These are phyloP conservation scores for Philotrypesis tridentata DNA, from an alignment of 1,140 invertebrate species.

Conservation along the genomic window DNA sequence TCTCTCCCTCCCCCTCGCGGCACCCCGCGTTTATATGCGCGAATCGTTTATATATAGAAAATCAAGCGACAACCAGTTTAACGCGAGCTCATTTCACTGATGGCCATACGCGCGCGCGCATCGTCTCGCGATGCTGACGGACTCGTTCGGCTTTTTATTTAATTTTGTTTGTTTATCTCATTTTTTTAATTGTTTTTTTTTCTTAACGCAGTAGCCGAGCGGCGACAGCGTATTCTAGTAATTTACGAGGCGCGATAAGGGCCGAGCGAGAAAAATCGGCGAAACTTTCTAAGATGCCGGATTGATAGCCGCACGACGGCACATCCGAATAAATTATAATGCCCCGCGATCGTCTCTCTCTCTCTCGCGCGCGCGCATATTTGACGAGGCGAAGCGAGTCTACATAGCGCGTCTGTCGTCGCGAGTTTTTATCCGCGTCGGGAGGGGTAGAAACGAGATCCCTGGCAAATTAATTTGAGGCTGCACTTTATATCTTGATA, in stretches of 20 bases:
- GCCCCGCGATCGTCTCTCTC: too few species aligned
- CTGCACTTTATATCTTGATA: neutral
- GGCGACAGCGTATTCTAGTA: conserved; percentile 9
- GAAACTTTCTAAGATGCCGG: conserved; percentile 34
- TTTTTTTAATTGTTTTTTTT: neutral
- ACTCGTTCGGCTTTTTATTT: neutral
- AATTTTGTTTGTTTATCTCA: neutral
- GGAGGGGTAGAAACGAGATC: neutral
- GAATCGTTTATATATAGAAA: neutral
- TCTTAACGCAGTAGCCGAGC: too few species aligned
- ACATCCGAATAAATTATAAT: too few species aligned
- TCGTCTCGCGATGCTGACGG: neutral
- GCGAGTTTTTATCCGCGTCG: neutral
- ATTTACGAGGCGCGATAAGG: conserved; percentile 27
- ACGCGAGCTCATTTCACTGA: neutral
- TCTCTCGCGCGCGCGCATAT: too few species aligned
- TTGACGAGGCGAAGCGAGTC: neutral
- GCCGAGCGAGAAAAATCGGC: neutral
- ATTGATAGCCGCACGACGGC: neutral
- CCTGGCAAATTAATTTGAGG: neutral
- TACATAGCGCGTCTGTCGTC: too few species aligned
- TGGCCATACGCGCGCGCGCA: neutral
- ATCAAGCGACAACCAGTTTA: conserved; percentile 19
- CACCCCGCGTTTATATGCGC: neutral
- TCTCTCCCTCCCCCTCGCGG: too few species aligned